A percentile compares a stretch with the other conserved stretches of the same genome.
phyloP scores from a whole-genome alignment of 1,140 invertebrate genomes.

The Rhopalosiphum padi region DNA sequence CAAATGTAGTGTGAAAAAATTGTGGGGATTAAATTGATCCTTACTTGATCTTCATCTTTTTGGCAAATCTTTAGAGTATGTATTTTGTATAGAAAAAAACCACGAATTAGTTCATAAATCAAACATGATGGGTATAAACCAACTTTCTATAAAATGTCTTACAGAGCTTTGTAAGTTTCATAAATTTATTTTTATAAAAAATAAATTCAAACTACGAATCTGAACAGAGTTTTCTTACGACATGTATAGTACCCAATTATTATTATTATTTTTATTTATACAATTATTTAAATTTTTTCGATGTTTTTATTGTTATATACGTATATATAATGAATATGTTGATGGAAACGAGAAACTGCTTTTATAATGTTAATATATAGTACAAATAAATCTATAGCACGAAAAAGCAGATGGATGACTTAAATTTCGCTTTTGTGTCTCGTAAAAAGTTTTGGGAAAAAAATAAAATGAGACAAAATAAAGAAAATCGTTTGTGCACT shows the following conservation, averaged over 20 bases:
- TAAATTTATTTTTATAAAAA: neutral
- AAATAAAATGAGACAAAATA: constrained; percentile 12
- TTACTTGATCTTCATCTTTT: too few relatives aligned
- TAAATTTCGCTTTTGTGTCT: neutral
- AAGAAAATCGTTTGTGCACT: constrained; percentile 18
- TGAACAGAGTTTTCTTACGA: neutral
- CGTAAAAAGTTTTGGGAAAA: neutral
- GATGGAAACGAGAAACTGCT: neutral
- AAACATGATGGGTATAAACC: neutral
- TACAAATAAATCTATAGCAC: neutral
- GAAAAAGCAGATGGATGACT: neutral
- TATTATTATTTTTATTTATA: neutral
- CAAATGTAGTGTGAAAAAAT: too few relatives aligned
- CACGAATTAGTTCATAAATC: too few relatives aligned
- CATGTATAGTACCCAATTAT: neutral
- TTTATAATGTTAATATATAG: neutral
- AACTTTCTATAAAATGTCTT: neutral
- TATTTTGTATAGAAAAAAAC: too few relatives aligned
- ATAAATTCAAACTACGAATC: neutral
- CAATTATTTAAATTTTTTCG: neutral
- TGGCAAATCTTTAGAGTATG: too few relatives aligned
- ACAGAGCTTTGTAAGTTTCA: neutral
- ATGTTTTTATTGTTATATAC: neutral
- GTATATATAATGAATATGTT: neutral
- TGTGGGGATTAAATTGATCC: too few relatives aligned